Base-by-base conservation (phyloP, 2,888 invertebrate species). In the Orthosia gracilis region DNA sequence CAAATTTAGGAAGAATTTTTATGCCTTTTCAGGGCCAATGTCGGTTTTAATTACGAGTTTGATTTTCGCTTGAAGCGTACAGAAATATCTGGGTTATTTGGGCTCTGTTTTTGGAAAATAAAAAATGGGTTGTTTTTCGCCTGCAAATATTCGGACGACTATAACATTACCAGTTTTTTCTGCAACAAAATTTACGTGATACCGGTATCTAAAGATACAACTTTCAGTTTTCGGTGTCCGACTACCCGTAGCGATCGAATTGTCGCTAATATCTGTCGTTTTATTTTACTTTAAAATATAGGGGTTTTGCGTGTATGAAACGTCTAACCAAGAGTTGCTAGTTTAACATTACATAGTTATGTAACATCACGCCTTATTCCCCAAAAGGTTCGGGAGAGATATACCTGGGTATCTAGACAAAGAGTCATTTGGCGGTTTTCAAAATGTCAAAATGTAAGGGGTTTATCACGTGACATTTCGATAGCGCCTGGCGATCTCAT, bases 1-100 rank as follows among this genome's bases (percentile, higher is more conserved):
- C 58, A 18, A 73, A 85, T 73, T 83, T 80, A 1, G 13, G 12
- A 85, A 75, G 79, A 83, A 85, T 85, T 85, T 82, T 85, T 76
- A 83, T 75, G 65, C 69, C 66, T 79, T 74, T 74, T 83, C 47
- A 15, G 40, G 83, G 67, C 47, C 67, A 70, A 26, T 70, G 61
- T 31, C 55, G 57, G 58, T 69, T 83, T 83, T 71, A 83, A 74
- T 78, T 71, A 62, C 57, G 18, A 62, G 47, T 68, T n/a, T 78
- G 66, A 80, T 73, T 80, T 45, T 63, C 12, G 4, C n/a, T 45
- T 21, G 59, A 21, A 45, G 21, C 4, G 21, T 55, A 21, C 23
- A 18, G 26, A 31, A 58, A 74, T 52, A 47, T 7, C 15, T 49
- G 31, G 1, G 18, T 13, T 58, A 18, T 13, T 72, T 23, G 23